A percentile compares a stretch with the other conserved stretches of the same genome.
These are phyloP conservation scores for Dromius quadrimaculatus DNA, from an alignment of 2,888 invertebrate genomes.

Conservation along the genomic window DNA sequence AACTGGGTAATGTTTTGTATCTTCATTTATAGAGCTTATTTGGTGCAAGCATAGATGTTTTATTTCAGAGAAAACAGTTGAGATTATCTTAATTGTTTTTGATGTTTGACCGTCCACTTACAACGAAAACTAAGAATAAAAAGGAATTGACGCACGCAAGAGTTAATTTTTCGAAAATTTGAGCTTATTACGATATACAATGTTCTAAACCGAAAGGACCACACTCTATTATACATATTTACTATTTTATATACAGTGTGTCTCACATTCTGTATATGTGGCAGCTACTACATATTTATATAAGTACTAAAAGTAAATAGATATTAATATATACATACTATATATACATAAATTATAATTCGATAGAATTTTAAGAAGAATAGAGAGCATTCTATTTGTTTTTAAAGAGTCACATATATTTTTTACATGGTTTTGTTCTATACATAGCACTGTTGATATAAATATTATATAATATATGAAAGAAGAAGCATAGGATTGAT, in stretches of 20 bases:
- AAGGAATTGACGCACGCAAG: background rate
- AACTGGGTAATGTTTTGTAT: too few relatives aligned
- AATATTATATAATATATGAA: conserved; percentile 17
- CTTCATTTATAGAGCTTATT: too few relatives aligned
- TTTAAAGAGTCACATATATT: conserved; percentile 51
- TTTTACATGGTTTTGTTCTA: conserved; percentile 48
- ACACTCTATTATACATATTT: conserved; percentile 29
- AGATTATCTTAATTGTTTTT: background rate
- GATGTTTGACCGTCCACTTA: conserved; percentile 48
- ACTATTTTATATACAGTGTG: too few relatives aligned
- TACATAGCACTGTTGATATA: conserved; percentile 45
- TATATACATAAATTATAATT: conserved; percentile 47
- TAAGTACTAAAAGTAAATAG: conserved; percentile 49
- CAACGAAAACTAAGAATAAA: conserved; percentile 17
- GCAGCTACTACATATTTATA: conserved; percentile 49
- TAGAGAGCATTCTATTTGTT: conserved; percentile 45
- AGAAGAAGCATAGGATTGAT: conserved; percentile 6
- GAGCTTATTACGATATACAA: conserved; percentile 34
- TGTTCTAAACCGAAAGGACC: conserved; percentile 48
- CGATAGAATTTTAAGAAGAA: conserved; percentile 34
- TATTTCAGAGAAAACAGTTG: background rate
- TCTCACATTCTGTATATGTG: conserved; percentile 40
- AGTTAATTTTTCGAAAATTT: conserved; percentile 25
- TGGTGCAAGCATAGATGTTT: too few relatives aligned
- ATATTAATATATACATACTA: conserved; percentile 50